phyloP scores from a whole-genome alignment of 2,888 invertebrate genomes.

The Acanthoscelides obtectus region DNA sequence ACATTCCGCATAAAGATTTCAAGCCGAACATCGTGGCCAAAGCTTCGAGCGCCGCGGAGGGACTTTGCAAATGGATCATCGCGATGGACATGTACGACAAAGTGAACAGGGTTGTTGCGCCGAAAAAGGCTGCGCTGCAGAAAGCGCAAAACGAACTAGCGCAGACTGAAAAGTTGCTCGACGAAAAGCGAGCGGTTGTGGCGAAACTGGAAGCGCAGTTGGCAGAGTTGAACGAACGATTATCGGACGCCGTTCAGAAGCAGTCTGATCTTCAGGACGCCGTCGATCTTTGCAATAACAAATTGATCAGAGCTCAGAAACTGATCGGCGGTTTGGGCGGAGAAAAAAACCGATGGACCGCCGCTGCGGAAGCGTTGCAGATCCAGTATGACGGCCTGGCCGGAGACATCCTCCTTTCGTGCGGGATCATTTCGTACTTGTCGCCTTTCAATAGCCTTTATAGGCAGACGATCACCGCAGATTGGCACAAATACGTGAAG shows the following conservation, averaged over 20 bases:
- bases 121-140: slow-evolving; percentile 77
- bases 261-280: slow-evolving; percentile 67
- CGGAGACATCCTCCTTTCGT: slow-evolving; percentile 85
- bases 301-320: slow-evolving; percentile 53
- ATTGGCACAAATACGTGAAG: slow-evolving; percentile 67
- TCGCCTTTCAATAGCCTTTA: slow-evolving; percentile 76
- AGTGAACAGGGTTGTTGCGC: slow-evolving; percentile 77
- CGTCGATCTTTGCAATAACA: slow-evolving; percentile 77
- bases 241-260: slow-evolving; percentile 61
- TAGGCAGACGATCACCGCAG: slow-evolving; percentile 55
- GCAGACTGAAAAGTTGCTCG: slow-evolving; percentile 78
- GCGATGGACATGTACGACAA: slow-evolving; percentile 61
- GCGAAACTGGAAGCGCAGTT: slow-evolving; percentile 72
- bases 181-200: slow-evolving; percentile 76
- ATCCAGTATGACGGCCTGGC: slow-evolving; percentile 73
- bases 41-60: slow-evolving; percentile 69
- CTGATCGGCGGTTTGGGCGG: slow-evolving; percentile 56
- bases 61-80: slow-evolving; percentile 68
- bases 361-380: slow-evolving; percentile 71
- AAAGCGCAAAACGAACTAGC: slow-evolving; percentile 78
- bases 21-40: slow-evolving; percentile 62
- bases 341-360: slow-evolving; percentile 81
- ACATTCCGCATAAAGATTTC: slow-evolving; percentile 60
- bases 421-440: slow-evolving; percentile 85
- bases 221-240: slow-evolving; percentile 63